Percentiles rank a stretch among this genome's conserved stretches.
Evolutionary conservation across 2,888 invertebrate genomes (phyloP).

Genomic region (Xestia xanthographa): DNA sequence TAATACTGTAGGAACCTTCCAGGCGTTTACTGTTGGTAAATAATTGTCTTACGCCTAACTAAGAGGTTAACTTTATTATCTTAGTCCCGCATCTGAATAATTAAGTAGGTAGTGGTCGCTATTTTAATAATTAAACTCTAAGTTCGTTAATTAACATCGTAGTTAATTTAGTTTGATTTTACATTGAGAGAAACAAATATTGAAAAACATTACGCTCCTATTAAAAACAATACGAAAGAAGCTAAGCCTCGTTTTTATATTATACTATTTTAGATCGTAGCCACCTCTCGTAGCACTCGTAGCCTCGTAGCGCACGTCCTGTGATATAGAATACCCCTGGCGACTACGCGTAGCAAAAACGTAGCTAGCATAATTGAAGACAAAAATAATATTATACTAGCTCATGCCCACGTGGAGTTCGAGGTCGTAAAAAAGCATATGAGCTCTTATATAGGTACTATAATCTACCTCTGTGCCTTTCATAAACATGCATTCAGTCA

Average conservation of each 20-base stretch:
- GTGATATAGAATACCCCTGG: slow-evolving; percentile 12
- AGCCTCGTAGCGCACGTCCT: slow-evolving; percentile 34
- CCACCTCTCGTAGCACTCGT: slow-evolving; percentile 29
- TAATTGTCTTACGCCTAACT: neutral
- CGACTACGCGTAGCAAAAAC: slow-evolving; percentile 29
- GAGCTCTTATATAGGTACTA: neutral
- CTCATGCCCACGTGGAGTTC: neutral
- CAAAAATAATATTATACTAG: neutral
- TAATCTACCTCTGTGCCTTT: neutral
- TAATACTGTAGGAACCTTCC: neutral
- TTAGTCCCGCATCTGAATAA: neutral
- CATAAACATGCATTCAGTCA: neutral
- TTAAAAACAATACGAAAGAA: neutral
- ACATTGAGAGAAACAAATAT: neutral
- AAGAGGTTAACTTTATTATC: neutral
- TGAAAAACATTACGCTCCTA: neutral
- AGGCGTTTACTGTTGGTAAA: neutral
- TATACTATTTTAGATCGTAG: slow-evolving; percentile 13
- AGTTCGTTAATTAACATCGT: no score
- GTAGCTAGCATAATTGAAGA: slow-evolving; percentile 1
- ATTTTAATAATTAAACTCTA: neutral
- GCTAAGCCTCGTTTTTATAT: neutral
- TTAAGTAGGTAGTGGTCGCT: neutral
- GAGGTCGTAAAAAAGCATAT: neutral
- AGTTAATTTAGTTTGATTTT: neutral